Base-by-base conservation (phyloP, 2,113 vertebrate species). In the Taurulus bubalis region DNA sequence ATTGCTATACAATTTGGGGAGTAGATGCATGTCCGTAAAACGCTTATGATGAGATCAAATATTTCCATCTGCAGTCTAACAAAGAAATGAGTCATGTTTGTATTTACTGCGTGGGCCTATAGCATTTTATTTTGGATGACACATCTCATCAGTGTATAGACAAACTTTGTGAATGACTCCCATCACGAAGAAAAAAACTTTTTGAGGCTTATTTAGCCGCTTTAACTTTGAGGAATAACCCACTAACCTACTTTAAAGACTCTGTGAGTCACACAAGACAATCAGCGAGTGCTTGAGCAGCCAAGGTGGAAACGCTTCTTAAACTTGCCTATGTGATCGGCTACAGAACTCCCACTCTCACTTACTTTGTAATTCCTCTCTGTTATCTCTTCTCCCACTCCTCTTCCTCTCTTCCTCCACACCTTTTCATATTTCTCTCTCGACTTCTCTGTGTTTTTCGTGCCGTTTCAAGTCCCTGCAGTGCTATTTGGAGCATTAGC, bases 231-330 rank as follows among this genome's bases (percentile, higher is more conserved):
- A 83, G 75, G 79, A 79, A 79, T 75, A 91, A 89, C 89, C 92
- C 88, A 90, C 82, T 92, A 90, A 94, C 89, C 90, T 86, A 90
- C 90, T 92, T 92, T 87, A 83, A 26, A 68, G 82, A 84, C 76
- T 79, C 24, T 66, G 53, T 91, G 87, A 91, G 84, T 92, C 90
- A 90, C 82, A 78, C 16, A 80, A 87, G 73, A 86, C 80, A 77
- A 87, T 87, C 89, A 79, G 42, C 1, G 68, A 68, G 80, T 78
- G 85, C 87, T 71, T 89, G 80, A 85, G 79, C 76, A 75, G 75
- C 87, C 78, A 81, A 90, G 88, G 90, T 85, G 83, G 88, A 90
- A 86, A 88, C n/a, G 71, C 75, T 85, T 85, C 85, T 85, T 85
- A 69, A 87, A 92, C 72, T 85, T 83, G 71, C 69, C 75, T 76